These are phyloP conservation scores for Eulemur mongoz DNA, from an alignment of 2,797 vertebrate genomes.

Conservation along the genomic window DNA sequence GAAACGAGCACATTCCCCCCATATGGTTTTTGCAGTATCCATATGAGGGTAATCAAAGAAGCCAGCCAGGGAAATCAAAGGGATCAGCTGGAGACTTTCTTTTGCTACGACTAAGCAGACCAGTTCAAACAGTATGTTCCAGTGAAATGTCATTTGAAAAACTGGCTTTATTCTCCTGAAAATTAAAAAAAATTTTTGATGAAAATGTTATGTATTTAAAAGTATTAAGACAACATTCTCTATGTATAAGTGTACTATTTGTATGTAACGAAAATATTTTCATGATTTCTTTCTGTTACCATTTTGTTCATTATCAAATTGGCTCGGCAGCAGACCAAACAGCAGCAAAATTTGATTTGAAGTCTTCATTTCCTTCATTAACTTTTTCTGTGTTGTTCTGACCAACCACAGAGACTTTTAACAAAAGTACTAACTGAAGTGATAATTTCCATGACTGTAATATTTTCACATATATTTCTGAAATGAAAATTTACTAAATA, in stretches of 20 bases:
- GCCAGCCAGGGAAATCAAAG: constrained; percentile 77
- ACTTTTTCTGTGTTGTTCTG: not conserved
- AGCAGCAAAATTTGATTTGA: constrained; percentile 17
- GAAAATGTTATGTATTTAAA: not conserved
- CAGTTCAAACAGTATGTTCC: constrained; percentile 63
- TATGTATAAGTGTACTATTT: not conserved
- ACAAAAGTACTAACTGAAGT: not conserved
- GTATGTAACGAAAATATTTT: not conserved
- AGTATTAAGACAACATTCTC: not conserved
- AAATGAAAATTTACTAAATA: not conserved
- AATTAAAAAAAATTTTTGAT: not conserved
- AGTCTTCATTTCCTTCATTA: constrained; percentile 54
- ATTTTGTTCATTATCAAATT: constrained; percentile 8
- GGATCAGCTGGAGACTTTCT: constrained; percentile 71
- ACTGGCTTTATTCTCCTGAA: constrained; percentile 38
- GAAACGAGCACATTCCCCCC: constrained; percentile 69
- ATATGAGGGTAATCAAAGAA: constrained; percentile 76
- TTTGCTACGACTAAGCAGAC: constrained; percentile 58
- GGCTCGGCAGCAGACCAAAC: not conserved
- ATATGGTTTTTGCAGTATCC: constrained; percentile 75
- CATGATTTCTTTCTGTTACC: not conserved
- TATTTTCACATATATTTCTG: not conserved
- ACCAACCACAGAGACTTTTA: constrained; percentile 2
- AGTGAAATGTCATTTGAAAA: constrained; percentile 49
- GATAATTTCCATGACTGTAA: not conserved